These are phyloP conservation scores for Pachymerium ferrugineum DNA, from an alignment of 2,888 invertebrate species.

Conservation along the genomic window DNA sequence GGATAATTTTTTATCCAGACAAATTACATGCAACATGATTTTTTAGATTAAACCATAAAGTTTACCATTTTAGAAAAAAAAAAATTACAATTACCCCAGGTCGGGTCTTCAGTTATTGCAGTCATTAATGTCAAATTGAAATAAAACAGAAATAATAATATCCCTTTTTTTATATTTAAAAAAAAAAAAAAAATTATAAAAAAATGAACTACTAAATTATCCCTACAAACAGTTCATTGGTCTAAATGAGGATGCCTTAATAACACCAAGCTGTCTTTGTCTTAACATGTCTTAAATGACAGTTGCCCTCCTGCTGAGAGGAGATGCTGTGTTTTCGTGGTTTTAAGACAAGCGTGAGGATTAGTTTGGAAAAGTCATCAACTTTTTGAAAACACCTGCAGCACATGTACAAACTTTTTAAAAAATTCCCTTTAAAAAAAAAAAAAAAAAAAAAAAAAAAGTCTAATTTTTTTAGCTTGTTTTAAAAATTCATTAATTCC, in stretches of 20 bases:
- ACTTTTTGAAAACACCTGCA: not conserved
- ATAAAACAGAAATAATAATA: slow-evolving; percentile 5
- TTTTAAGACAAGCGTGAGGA: slow-evolving; percentile 1
- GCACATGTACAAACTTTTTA: not conserved
- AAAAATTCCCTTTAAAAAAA: no score
- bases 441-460: not conserved
- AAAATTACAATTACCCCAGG: no score
- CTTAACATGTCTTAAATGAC: not conserved
- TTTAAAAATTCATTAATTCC: not conserved
- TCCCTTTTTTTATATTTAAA: no score
- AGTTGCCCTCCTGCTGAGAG: not conserved
- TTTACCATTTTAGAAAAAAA: not conserved
- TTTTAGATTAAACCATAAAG: not conserved
- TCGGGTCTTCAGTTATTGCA: not conserved
- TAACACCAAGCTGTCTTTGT: not conserved
- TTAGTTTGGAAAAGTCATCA: not conserved
- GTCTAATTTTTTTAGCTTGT: no score
- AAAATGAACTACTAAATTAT: not conserved
- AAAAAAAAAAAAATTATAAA: not conserved
- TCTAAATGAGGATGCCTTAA: not conserved
- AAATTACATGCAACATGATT: no score
- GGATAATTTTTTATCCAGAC: no score
- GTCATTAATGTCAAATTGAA: not conserved
- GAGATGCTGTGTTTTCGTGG: not conserved
- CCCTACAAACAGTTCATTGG: not conserved